phyloP scores from a whole-genome alignment of 2,113 vertebrate species.

The Alexandromys fortis region DNA sequence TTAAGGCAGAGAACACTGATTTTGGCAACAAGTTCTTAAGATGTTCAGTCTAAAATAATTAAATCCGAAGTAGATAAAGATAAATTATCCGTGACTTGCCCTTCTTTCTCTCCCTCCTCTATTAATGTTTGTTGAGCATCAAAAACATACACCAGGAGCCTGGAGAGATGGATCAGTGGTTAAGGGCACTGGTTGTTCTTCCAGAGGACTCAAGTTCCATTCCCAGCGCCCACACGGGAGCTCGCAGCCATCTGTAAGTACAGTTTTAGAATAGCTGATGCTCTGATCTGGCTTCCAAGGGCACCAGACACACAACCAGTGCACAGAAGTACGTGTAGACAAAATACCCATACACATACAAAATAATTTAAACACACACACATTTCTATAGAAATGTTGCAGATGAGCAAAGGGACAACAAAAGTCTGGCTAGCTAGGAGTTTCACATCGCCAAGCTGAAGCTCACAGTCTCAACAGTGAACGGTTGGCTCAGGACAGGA shows the following conservation, averaged over 20 bases:
- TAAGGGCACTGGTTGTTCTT: not conserved
- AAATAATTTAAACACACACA: not conserved
- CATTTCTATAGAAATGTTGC: not conserved
- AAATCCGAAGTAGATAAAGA: not conserved
- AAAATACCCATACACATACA: not conserved
- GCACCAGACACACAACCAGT: not conserved
- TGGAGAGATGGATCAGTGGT: not conserved
- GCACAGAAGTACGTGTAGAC: not conserved
- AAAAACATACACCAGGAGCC: not conserved
- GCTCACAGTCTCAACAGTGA: not conserved
- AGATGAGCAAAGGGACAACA: not conserved
- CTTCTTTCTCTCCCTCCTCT: not conserved
- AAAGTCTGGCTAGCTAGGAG: not conserved
- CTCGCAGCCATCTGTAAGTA: not conserved
- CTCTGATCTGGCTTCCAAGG: not conserved
- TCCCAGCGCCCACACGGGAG: not conserved
- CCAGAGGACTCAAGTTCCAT: not conserved
- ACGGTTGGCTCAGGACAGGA: not conserved
- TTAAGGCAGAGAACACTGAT: not conserved
- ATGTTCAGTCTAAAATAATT: not conserved
- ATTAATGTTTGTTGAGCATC: not conserved
- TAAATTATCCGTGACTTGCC: not conserved
- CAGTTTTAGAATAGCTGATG: not conserved
- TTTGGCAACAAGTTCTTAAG: constrained; percentile 2
- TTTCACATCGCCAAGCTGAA: not conserved